phyloP scores from a whole-genome alignment of 2,888 invertebrate species.

The Mythimna lalbum region DNA sequence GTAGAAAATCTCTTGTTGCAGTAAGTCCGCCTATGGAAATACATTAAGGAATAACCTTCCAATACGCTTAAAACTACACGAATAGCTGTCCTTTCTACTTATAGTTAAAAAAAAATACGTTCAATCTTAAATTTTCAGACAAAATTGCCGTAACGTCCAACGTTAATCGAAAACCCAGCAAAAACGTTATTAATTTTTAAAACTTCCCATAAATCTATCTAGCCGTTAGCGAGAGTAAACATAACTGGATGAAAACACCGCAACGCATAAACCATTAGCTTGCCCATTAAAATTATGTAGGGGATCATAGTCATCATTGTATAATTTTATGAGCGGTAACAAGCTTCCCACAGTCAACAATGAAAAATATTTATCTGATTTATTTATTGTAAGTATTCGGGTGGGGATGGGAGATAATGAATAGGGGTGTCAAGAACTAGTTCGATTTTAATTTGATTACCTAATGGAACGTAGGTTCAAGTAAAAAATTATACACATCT shows the following conservation, averaged over 20 bases:
- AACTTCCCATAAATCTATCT: constrained; percentile 56
- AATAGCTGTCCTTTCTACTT: background rate
- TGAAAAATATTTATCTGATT: constrained; percentile 80
- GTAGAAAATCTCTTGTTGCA: too few species aligned
- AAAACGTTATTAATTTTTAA: constrained; percentile 48
- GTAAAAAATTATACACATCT: too few species aligned
- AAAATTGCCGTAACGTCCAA: background rate
- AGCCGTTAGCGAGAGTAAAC: constrained; percentile 44
- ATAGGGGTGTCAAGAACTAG: constrained; percentile 34
- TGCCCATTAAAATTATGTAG: constrained; percentile 65
- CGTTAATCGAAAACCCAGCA: constrained; percentile 28
- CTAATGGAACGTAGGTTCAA: background rate
- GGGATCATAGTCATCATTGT: constrained; percentile 64
- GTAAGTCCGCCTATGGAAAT: too few species aligned
- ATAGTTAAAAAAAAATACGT: background rate
- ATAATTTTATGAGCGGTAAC: constrained; percentile 68
- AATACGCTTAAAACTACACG: background rate
- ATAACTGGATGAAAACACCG: constrained; percentile 53
- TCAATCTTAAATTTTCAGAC: constrained; percentile 18
- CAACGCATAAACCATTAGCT: constrained; percentile 66
- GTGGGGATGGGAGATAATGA: constrained; percentile 54
- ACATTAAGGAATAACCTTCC: background rate
- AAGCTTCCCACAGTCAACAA: constrained; percentile 75
- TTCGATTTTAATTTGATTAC: background rate
- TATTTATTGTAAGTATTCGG: constrained; percentile 77